Evolutionary conservation across 2,797 vertebrate species (phyloP).

Genomic region (Margarornis squamiger): DNA sequence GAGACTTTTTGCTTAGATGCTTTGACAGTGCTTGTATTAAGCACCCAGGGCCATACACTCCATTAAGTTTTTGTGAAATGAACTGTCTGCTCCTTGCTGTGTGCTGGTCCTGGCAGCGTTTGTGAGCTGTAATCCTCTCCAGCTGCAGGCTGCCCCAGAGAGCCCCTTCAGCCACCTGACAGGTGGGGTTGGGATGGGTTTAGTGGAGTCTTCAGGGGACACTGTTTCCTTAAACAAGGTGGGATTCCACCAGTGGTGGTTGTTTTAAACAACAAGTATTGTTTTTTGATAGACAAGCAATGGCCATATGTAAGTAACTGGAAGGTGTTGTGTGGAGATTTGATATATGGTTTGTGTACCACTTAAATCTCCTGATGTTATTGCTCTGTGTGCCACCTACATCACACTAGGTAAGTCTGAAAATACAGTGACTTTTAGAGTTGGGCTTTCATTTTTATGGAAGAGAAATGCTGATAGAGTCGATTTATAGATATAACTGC

Average conservation of each 20-base stretch:
- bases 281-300: not conserved
- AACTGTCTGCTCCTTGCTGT: slow-evolving; percentile 79
- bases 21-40: slow-evolving; percentile 88
- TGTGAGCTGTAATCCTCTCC: slow-evolving; percentile 66
- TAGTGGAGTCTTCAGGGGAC: not conserved
- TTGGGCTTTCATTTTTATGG: not conserved
- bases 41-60: slow-evolving; percentile 84
- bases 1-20: slow-evolving; percentile 82
- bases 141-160: slow-evolving; percentile 44
- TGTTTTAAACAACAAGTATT: not conserved
- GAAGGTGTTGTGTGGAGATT: not conserved
- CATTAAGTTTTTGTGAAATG: slow-evolving; percentile 90
- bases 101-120: slow-evolving; percentile 66
- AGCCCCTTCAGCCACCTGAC: slow-evolving; percentile 39
- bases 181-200: not conserved
- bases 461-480: not conserved
- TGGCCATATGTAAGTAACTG: not conserved
- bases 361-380: fast-evolving
- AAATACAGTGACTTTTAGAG: not conserved
- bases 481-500: fast-evolving
- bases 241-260: not conserved
- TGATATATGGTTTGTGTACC: not conserved
- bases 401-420: not conserved
- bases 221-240: not conserved
- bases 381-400: not conserved